phyloP scores from a whole-genome alignment of 1,140 invertebrate species.

The Wiebesia pumilae region DNA sequence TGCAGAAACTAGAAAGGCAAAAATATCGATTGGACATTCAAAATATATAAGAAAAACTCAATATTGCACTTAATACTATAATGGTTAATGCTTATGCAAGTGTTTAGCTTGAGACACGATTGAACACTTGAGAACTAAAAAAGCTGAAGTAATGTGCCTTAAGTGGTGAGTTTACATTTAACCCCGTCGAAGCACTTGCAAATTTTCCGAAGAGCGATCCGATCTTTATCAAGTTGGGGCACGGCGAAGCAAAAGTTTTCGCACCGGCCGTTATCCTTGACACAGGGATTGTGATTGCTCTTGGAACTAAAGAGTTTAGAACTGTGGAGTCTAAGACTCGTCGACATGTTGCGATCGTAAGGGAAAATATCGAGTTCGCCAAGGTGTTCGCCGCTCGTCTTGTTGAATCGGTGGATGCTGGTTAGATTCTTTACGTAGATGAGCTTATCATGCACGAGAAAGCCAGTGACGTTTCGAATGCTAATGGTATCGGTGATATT shows the following conservation, averaged over 20 bases:
- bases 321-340: slow-evolving; percentile 11
- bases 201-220: not conserved
- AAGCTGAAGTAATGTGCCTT: no score
- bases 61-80: no score
- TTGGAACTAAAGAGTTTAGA: not conserved
- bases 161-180: not conserved
- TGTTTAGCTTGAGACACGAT: no score
- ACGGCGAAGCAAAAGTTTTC: slow-evolving; percentile 47
- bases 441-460: not conserved
- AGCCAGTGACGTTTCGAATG: slow-evolving; percentile 1
- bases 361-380: slow-evolving; percentile 9
- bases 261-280: slow-evolving; percentile 34
- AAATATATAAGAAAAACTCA: no score
- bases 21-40: no score
- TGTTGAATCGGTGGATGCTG: not conserved
- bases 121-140: no score
- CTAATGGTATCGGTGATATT: not conserved
- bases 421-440: slow-evolving; percentile 19
- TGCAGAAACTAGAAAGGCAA: no score
- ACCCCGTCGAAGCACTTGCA: slow-evolving; percentile 42
- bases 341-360: slow-evolving; percentile 13
- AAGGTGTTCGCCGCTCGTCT: not conserved
- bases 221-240: not conserved
- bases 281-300: not conserved
- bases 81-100: no score